Conservation (phyloP, 2,113 vertebrate species). For the Antechinus stuartii region DNA sequence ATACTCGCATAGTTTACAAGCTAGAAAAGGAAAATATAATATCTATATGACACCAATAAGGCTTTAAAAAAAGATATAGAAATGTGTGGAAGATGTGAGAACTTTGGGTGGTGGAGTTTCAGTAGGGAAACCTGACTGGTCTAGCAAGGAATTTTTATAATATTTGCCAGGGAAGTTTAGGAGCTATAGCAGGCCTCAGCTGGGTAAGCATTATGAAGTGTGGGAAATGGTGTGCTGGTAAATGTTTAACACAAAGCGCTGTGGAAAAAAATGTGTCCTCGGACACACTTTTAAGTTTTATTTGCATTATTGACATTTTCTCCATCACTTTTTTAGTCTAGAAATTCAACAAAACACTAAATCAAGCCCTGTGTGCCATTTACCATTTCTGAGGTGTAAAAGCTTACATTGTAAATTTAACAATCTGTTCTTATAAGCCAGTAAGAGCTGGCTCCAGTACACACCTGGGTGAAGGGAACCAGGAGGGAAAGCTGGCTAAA, state of each 20-base stretch:
- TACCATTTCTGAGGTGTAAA: background rate
- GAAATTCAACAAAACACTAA: background rate
- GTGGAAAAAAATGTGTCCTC: background rate
- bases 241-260: background rate
- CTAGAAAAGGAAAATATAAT: background rate
- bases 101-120: background rate
- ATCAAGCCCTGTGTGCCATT: background rate
- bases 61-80: background rate
- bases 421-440: background rate
- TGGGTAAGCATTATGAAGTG: background rate
- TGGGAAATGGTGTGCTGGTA: background rate
- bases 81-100: background rate
- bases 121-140: background rate
- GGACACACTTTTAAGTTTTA: background rate
- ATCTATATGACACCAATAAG: background rate
- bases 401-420: background rate
- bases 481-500: background rate
- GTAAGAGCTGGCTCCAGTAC: background rate
- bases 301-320: background rate
- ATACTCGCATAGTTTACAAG: background rate
- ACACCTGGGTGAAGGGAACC: background rate
- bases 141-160: constrained; percentile 1
- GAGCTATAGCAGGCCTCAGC: background rate
- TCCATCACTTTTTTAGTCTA: background rate
- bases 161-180: background rate